Evolutionary conservation across 2,888 invertebrate genomes (phyloP), one percentile per base, ranked within the genome.

Genomic region (Dryobota labecula): DNA sequence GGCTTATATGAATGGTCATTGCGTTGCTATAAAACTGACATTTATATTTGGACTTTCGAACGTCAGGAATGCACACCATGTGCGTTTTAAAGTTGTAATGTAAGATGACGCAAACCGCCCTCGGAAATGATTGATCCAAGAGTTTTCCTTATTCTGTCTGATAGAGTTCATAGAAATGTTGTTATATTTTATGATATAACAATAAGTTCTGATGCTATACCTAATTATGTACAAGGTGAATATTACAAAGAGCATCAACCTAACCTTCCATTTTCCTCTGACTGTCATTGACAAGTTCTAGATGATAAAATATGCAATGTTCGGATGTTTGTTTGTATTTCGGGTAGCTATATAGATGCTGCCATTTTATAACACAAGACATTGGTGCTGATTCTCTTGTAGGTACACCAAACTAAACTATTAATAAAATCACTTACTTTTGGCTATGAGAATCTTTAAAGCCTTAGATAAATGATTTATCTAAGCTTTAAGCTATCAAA

Each of bases 181-280:
- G 5, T 41, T 74, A 13, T 74, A 24, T 11, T 74, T 65, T 30
- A 38, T 24, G 20, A 30, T 18, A 69, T n/a, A 5, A 38, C 38
- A 38, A 38, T 38, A 38, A 38, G 38, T 38, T 38, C 11, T 11
- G 15, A 41, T 41, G 38, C 13, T 41, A 41, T 41, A 36, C 13
- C 15, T 41, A 41, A n/a, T n/a, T n/a, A n/a, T n/a, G n/a, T n/a
- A n/a, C 33, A 33, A 64, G 43, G 11, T 51, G 33, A 41, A 58
- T 18, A 20, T 33, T 24, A 36, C 8, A 71, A 38, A 30, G 13
- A 65, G 13, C 47, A 56, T 43, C 36, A 43, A 43, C n/a, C 30
- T 67, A n/a, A 38, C 8, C 15, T 36, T 70, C 6, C 8, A 43
- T 33, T 54, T 47, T 77, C 33, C n/a, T 69, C 36, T 6, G 15